Base-by-base conservation (phyloP, 2,797 vertebrate species). In the Molossus alvarezi region DNA sequence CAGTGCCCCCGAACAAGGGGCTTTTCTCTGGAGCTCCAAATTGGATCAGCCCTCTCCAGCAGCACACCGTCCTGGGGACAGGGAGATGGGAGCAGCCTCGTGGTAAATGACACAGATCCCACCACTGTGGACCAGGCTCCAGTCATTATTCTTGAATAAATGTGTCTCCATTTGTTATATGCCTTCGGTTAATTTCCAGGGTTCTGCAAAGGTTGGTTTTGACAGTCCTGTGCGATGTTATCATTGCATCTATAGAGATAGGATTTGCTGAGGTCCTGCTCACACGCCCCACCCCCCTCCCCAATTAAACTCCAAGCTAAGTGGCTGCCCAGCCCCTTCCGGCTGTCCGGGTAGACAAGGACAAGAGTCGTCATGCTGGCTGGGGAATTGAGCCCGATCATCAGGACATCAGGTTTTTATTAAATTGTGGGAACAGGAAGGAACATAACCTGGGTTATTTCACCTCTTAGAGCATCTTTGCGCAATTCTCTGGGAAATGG, bases 11-110 rank as follows among this genome's bases (percentile, higher is more conserved):
- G 13, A 62, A 79, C 73, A 13, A 17, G 51, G 82, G 1, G 5
- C 51, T 90, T 76, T 17, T 89, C 91, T 79, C 20, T 5, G 89
- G 41, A 48, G 71, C 62, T 55, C 82, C 93, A 92, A 77, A 97
- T 95, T 92, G 96, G 60, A 95, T 96, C 85, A 72, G 2, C 1
- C 4, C 18, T 13, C 12, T 14, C 53, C 23, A 13, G 67, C 84
- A 20, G 51, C 72, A 21, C 27, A 0, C 23, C 17, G 0, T 7
- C 18, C 33, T 4, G 13, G 9, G 10, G 15, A 23, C 51, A 33
- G 53, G 64, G 12, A 17, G 67, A 9, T 0, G 7, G 57, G 41
- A 27, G 53, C 77, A 1, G 87, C 69, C 77, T 60, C 3, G 0
- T 0, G 37, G 8, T 2, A 13, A 23, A 71, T 1, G 21, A 11